These are phyloP conservation scores for Physeter macrocephalus DNA, from an alignment of 2,113 vertebrate genomes.

Conservation along the genomic window DNA sequence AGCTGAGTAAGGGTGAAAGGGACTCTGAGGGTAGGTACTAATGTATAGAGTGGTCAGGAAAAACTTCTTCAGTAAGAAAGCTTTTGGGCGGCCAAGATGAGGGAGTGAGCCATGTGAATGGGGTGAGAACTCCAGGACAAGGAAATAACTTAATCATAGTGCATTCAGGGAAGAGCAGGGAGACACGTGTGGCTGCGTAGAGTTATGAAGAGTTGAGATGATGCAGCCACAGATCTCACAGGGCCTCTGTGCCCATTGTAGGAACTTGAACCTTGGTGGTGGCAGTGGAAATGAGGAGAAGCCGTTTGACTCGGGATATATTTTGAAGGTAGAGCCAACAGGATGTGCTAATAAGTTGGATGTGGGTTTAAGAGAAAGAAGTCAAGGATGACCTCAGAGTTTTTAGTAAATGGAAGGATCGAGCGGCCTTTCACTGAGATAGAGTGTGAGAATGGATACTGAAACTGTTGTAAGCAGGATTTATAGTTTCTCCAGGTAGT, in stretches of 20 bases:
- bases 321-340: not conserved
- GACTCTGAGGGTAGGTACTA: not conserved
- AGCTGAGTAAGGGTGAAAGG: not conserved
- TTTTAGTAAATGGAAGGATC: not conserved
- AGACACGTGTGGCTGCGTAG: not conserved
- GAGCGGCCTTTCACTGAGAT: not conserved
- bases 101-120: not conserved
- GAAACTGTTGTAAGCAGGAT: not conserved
- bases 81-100: not conserved
- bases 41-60: not conserved
- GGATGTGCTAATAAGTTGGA: not conserved
- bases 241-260: not conserved
- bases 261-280: not conserved
- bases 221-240: too few relatives aligned
- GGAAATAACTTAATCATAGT: not conserved
- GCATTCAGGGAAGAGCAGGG: not conserved
- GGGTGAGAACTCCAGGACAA: not conserved
- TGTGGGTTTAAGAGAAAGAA: not conserved
- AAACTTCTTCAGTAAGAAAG: not conserved
- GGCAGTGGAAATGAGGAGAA: not conserved
- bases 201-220: not conserved
- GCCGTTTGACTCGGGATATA: not conserved
- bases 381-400: not conserved
- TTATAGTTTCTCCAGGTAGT: not conserved
- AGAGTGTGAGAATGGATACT: not conserved